A percentile compares a stretch with the other conserved stretches of the same genome.
phyloP scores from a whole-genome alignment of 2,888 invertebrate species.

The Nomada flava region DNA sequence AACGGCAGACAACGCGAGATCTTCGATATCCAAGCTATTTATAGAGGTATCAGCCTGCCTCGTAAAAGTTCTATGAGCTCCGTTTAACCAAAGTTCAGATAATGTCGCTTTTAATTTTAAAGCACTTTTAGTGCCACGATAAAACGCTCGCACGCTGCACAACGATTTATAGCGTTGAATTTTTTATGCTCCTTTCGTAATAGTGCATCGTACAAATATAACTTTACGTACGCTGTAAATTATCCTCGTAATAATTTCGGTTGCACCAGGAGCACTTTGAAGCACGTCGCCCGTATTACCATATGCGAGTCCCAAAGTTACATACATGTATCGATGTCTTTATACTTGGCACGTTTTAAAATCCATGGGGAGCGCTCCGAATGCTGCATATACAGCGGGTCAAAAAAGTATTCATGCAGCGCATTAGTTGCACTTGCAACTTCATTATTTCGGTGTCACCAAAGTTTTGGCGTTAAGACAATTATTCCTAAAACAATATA shows the following conservation, averaged over 20 bases:
- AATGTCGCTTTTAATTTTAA: slow-evolving; percentile 68
- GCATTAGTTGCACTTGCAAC: too few relatives aligned
- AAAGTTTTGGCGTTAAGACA: too few relatives aligned
- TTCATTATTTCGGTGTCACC: too few relatives aligned
- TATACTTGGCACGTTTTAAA: background rate
- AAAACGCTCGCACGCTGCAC: slow-evolving; percentile 39
- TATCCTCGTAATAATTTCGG: slow-evolving; percentile 16
- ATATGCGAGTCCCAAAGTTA: too few relatives aligned
- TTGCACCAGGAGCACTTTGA: background rate
- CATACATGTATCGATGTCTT: background rate
- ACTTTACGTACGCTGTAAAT: slow-evolving; percentile 15
- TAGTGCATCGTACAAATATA: slow-evolving; percentile 7
- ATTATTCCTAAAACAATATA: too few relatives aligned
- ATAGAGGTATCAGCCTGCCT: slow-evolving; percentile 54
- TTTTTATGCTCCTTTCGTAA: slow-evolving; percentile 37
- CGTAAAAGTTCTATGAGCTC: slow-evolving; percentile 64
- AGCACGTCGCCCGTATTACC: too few relatives aligned
- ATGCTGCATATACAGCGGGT: background rate
- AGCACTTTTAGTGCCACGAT: slow-evolving; percentile 54
- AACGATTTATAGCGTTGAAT: slow-evolving; percentile 45
- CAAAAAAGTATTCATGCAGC: too few relatives aligned
- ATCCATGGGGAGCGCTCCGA: background rate
- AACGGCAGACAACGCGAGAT: slow-evolving; percentile 58
- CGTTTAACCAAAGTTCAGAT: slow-evolving; percentile 54
- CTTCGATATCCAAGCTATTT: slow-evolving; percentile 66